These are phyloP conservation scores for Diprion similis DNA, from an alignment of 1,140 invertebrate species.

Conservation along the genomic window DNA sequence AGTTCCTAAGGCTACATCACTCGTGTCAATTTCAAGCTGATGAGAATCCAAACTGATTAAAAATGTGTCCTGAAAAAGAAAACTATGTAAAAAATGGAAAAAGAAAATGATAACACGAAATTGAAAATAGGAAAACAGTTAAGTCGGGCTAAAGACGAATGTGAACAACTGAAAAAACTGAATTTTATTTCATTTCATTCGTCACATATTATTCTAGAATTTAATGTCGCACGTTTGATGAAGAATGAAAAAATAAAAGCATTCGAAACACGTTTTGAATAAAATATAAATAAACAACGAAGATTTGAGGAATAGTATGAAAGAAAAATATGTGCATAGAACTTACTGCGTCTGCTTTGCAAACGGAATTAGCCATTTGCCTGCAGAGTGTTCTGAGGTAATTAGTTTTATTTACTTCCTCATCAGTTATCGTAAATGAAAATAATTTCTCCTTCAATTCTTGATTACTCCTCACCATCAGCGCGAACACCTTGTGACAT, in stretches of 20 bases:
- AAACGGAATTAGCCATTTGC: conserved; percentile 87
- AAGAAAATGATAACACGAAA: neutral
- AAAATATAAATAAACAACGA: no score
- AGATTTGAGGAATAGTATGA: no score
- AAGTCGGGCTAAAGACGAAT: neutral
- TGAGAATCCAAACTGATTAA: conserved; percentile 76
- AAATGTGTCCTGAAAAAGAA: conserved; percentile 75
- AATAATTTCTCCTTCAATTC: conserved; percentile 88
- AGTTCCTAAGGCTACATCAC: conserved; percentile 82
- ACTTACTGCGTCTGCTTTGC: conserved; percentile 82
- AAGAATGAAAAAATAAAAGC: conserved; percentile 10
- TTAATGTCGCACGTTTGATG: no score
- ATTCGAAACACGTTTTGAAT: neutral
- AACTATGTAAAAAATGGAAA: neutral
- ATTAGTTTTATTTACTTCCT: conserved; percentile 78
- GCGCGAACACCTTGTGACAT: conserved; percentile 87
- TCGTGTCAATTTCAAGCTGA: conserved; percentile 84
- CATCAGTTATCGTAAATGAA: conserved; percentile 84
- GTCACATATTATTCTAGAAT: neutral
- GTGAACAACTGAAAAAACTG: no score
- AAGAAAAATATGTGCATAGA: conserved; percentile 8
- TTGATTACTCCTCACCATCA: conserved; percentile 82
- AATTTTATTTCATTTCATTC: neutral
- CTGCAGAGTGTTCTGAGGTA: conserved; percentile 84
- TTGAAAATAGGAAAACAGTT: conserved; percentile 16